Evolutionary conservation across 2,888 invertebrate species (phyloP), one percentile per base, ranked within the genome.

Genomic region (Oconnorella tubifera): DNA sequence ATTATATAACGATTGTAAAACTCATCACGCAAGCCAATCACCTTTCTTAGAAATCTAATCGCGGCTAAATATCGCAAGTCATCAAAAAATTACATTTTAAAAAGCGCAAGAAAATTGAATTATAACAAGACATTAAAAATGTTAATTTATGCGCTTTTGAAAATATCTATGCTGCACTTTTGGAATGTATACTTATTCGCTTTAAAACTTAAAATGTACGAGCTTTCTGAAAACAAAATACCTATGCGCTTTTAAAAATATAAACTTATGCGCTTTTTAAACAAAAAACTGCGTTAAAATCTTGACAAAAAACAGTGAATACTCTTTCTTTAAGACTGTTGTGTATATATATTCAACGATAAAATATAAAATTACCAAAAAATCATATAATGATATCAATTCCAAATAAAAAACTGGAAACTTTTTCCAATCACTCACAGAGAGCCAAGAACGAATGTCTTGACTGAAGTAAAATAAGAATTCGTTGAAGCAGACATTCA

Each of bases 1-100:
- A 92, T 90, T 76, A 97, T 94, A 84, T 97, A 92, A 79, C 95
- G 86, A 85, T 97, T 94, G 85, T 99, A 99, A 84, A 96, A 94
- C 81, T 99, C 99, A 82, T 99, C 99, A 84, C 98, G 98, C 67
- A 97, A 87, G 62, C 96, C 93, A 76, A 98, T 90, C 72, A 99
- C 91, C 83, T 95, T 95, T 76, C 99, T 88, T 89, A 98, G 90
- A 84, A 99, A 92, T 84, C 98, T 88, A 75, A 99, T 86, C 63
- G 98, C 95, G 84, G 95, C 87, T 85, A 76, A 23, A 56, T 10
- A 31, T n/a, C 25, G 32, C 23, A 32, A 48, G 48, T 19, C 14
- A 14, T 14, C 48, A 48, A 48, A 48, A 58, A 59, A 48, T 48
- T 48, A 14, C 14, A 48, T 19, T 48, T 14, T 48, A 14, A 14